These are phyloP conservation scores for Prorops nasuta DNA, from an alignment of 1,140 invertebrate species.

Conservation along the genomic window DNA sequence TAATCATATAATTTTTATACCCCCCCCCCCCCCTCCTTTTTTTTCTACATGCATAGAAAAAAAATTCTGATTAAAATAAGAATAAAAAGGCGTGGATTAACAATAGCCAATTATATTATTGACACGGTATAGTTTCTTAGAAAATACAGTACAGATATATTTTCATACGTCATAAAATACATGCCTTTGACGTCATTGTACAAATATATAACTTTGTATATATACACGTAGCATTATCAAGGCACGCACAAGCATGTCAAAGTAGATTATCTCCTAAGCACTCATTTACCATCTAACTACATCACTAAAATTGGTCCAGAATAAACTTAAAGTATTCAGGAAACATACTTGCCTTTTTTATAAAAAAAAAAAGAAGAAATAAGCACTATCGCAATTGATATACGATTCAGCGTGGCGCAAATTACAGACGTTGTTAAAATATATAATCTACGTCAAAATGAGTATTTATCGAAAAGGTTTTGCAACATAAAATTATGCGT, in stretches of 20 bases:
- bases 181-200: neutral
- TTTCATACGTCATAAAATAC: constrained; percentile 14
- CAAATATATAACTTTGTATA: no score
- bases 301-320: constrained; percentile 2
- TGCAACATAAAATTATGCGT: neutral
- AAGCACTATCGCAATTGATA: no score
- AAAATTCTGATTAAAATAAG: constrained; percentile 3
- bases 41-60: no score
- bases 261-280: neutral
- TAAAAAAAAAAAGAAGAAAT: no score
- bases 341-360: no score
- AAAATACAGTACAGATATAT: constrained; percentile 23
- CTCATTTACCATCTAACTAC: constrained; percentile 14
- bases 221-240: constrained; percentile 4
- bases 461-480: neutral
- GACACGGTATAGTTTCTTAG: constrained; percentile 30
- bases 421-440: no score
- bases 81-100: neutral
- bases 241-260: constrained; percentile 5
- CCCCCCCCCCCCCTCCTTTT: no score
- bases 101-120: constrained; percentile 27
- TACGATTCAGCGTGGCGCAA: no score
- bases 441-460: no score
- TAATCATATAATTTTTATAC: no score
- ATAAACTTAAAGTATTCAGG: constrained; percentile 7